phyloP scores from a whole-genome alignment of 1,140 invertebrate species.

The Helicoverpa armigera region DNA sequence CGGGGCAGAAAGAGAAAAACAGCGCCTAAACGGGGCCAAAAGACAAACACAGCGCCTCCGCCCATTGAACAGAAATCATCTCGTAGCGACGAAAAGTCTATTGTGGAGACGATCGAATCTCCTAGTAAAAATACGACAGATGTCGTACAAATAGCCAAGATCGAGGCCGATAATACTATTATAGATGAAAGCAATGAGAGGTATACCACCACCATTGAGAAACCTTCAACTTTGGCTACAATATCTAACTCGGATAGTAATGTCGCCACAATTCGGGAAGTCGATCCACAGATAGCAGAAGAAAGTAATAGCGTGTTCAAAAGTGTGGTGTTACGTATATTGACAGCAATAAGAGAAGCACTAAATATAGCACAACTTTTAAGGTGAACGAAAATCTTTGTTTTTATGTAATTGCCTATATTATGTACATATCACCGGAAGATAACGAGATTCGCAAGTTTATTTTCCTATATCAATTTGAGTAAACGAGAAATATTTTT shows the following conservation, averaged over 20 bases:
- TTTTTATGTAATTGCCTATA: too few species aligned
- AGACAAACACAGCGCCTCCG: too few species aligned
- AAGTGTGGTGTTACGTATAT: neutral
- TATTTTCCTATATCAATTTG: too few species aligned
- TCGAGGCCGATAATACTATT: neutral
- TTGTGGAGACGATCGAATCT: neutral
- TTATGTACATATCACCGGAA: too few species aligned
- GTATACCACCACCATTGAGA: slow-evolving; percentile 49
- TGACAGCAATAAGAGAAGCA: too few species aligned
- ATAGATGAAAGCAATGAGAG: slow-evolving; percentile 6
- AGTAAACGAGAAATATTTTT: too few species aligned
- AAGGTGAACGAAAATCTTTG: neutral
- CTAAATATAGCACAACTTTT: too few species aligned
- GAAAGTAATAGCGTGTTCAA: slow-evolving; percentile 25
- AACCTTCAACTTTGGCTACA: slow-evolving; percentile 58
- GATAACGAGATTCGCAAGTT: too few species aligned
- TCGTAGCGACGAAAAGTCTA: neutral
- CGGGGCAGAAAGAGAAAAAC: slow-evolving; percentile 53
- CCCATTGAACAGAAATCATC: neutral
- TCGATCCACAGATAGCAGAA: neutral
- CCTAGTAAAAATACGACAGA: neutral
- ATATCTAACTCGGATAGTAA: slow-evolving; percentile 59
- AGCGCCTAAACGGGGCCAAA: neutral
- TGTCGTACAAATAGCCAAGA: neutral
- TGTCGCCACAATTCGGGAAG: slow-evolving; percentile 41